Evolutionary conservation across 1,140 invertebrate species (phyloP), one percentile per base, ranked within the genome.

Genomic region (Achatina immaculata): DNA sequence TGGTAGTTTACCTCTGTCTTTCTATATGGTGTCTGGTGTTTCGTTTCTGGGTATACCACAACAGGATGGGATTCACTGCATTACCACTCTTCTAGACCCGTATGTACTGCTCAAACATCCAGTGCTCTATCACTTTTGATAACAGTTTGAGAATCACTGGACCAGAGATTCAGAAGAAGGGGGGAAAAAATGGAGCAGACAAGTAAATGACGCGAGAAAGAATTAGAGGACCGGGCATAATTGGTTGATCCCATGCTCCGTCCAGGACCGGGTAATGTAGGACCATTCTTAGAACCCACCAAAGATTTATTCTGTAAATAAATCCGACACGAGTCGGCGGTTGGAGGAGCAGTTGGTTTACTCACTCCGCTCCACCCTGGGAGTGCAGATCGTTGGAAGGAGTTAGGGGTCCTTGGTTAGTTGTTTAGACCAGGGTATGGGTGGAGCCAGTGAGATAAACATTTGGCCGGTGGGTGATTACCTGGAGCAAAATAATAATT

Each of bases 241-340:
- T 62, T 62, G 58, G 6, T 19, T 62, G n/a, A 62, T 31, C 31
- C 28, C n/a, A 28, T 4, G 4, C 28, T 31, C 58, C 31, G 6
- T 31, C 21, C n/a, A 16, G 58, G 6, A 62, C 28, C 28, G 16
- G n/a, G 31, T 28, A 62, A 62, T 9, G 31, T 28, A 16, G 21
- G 58, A 28, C 1, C 58, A 19, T 28, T 28, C n/a, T 62, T 62
- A 31, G n/a, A 31, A 62, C n/a, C 28, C 58, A 31, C 2, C 2
- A 28, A 16, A 62, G 58, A 62, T 62, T 62, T 62, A 62, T 62
- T 28, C 31, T 31, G 58, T 62, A 62, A 62, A 62, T 62, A 62
- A 31, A 31, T 31, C n/a, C 31, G 58, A 62, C 58, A 31, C 1
- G 58, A 62, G 31, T 3, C 7, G 28, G 58, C 48, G 58, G 58